Base-by-base conservation (phyloP, 1,140 invertebrate species). In the Coboldia fuscipes region DNA sequence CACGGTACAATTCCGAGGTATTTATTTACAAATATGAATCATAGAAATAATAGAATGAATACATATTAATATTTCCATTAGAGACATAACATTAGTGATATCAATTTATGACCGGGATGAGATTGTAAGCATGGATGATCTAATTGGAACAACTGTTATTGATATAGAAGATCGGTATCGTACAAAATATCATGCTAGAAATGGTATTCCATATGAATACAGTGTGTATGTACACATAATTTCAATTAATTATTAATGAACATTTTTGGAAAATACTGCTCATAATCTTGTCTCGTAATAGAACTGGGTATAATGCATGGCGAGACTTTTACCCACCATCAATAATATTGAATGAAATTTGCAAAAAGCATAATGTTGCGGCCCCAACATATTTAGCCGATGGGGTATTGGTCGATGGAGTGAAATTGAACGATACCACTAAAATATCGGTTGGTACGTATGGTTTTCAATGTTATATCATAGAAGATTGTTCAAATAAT, bases 141-240 rank as follows among this genome's bases (percentile, higher is more conserved):
- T 86, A 2, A 88, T 92, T 40, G 86, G 85, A 0, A 71, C 74
- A 43, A 90, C 84, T 0, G 65, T 60, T 42, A 73, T 92, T 34
- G 85, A 92, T 49, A 57, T 92, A 16, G 86, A 92, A 58, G 81
- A 86, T 55, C 65, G 86, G 37, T 82, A 75, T 49, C 84, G 80
- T 46, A 76, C 70, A 9, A 65, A 64, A 41, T 78, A 89, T 46
- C 60, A 79, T 28, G 81, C 75, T 1, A 64, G 65, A 5, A 82
- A 83, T 47, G 85, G 84, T 0, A 54, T 90, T 13, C 45, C 75
- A 1, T 58, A 58, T 14, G 66, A 66, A 46, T 92, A 82, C 50
- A 65, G 69, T 37, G 46, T 56, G 71, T 78, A 50, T 50, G 39
- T 41, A 22, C 15, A 6, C 7, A 33, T 29, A 30, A 10, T 38